These are phyloP conservation scores for Melanotaenia pygmaea DNA, from an alignment of 2,797 vertebrate species.

Conservation along the genomic window DNA sequence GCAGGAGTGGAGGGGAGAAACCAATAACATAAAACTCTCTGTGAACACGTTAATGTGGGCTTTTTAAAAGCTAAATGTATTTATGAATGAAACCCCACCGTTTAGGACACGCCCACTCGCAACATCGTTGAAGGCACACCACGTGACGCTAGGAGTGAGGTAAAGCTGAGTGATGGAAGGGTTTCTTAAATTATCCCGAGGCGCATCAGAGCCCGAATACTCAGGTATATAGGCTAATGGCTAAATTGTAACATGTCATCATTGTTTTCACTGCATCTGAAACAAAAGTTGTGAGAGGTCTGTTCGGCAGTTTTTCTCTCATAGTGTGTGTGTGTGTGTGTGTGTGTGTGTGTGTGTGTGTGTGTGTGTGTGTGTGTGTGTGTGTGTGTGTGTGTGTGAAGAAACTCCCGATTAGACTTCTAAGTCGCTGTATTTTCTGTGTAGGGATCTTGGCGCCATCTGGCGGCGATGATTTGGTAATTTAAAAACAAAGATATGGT, in stretches of 20 bases:
- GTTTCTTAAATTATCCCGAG: constrained; percentile 14
- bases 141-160: constrained; percentile 76
- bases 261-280: neutral
- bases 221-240: neutral
- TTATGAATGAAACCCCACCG: constrained; percentile 91
- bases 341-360: no score
- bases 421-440: neutral
- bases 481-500: no score
- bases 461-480: constrained; percentile 37
- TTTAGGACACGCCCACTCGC: constrained; percentile 83
- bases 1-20: constrained; percentile 53
- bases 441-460: constrained; percentile 57
- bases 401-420: neutral
- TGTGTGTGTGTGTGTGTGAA: neutral
- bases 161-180: constrained; percentile 41
- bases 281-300: neutral
- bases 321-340: neutral
- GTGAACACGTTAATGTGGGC: constrained; percentile 79
- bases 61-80: constrained; percentile 81
- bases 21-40: constrained; percentile 57
- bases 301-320: neutral
- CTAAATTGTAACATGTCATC: neutral
- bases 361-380: neutral
- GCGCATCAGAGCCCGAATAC: neutral
- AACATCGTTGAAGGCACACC: constrained; percentile 64